Evolutionary conservation across 53 echinoderm and acorn worm species (phyloP).

Genomic region (Holothuria leucospilota): DNA sequence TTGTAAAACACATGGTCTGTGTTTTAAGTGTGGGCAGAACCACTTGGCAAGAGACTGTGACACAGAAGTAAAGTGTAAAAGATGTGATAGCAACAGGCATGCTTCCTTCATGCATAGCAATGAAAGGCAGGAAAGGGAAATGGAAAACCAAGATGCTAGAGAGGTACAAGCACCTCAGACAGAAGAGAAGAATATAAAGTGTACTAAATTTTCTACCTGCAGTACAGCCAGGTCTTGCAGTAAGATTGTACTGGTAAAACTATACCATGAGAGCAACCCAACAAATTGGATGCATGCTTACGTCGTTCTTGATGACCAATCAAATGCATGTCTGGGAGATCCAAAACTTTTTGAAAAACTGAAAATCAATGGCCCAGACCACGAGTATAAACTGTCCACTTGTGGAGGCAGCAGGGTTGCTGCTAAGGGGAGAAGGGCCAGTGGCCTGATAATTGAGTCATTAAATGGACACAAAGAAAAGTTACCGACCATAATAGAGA

Average conservation of each 20-base stretch:
- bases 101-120: constrained; percentile 1
- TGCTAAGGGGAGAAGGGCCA: constrained; percentile 25
- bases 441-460: constrained; percentile 44
- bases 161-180: neutral
- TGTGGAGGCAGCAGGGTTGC: constrained; percentile 33
- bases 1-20: constrained; percentile 3
- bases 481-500: constrained; percentile 64
- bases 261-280: constrained; percentile 47
- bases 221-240: constrained; percentile 45
- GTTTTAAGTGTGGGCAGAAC: too few relatives aligned
- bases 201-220: constrained; percentile 46
- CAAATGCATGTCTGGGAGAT: constrained; percentile 54
- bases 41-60: too few relatives aligned
- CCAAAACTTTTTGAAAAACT: constrained; percentile 47
- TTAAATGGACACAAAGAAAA: constrained; percentile 41
- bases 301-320: constrained; percentile 65
- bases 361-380: constrained; percentile 29
- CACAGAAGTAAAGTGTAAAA: neutral
- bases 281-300: constrained; percentile 45
- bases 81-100: too few relatives aligned
- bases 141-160: too few relatives aligned
- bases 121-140: neutral
- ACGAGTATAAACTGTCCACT: constrained; percentile 67
- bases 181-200: constrained; percentile 51
- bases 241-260: constrained; percentile 55